Evolutionary conservation across 1,140 invertebrate genomes (phyloP).

Genomic region (Hirudo medicinalis): DNA sequence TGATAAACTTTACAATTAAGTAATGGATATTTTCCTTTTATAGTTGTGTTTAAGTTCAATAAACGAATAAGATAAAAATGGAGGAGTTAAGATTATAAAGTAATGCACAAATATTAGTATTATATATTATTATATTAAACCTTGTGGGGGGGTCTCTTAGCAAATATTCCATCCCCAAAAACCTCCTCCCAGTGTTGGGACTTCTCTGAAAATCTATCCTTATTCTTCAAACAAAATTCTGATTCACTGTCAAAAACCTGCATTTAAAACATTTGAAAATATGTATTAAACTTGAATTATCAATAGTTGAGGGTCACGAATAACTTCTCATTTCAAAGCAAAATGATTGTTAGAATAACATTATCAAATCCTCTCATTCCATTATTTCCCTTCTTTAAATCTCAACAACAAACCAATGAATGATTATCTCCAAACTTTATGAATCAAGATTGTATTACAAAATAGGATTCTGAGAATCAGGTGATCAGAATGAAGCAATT

Average conservation of each 20-base stretch:
- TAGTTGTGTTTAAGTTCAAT: not conserved
- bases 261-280: constrained; percentile 21
- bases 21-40: not conserved
- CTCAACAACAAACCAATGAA: too few relatives aligned
- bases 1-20: too few relatives aligned
- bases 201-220: constrained; percentile 29
- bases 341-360: too few relatives aligned
- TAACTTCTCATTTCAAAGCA: too few relatives aligned
- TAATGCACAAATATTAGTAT: not conserved
- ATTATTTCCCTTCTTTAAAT: too few relatives aligned
- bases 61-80: not conserved
- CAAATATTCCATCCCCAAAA: constrained; percentile 32
- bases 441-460: too few relatives aligned
- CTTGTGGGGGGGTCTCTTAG: constrained; percentile 25
- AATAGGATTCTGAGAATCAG: too few relatives aligned
- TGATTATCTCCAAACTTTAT: too few relatives aligned
- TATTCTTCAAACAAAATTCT: constrained; percentile 45
- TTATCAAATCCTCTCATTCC: too few relatives aligned
- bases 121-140: constrained; percentile 4
- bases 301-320: too few relatives aligned
- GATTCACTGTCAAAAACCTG: constrained; percentile 44
- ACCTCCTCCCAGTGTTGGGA: constrained; percentile 37
- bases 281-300: too few relatives aligned
- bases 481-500: too few relatives aligned
- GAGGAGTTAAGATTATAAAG: not conserved